These are phyloP conservation scores for Erebia aethiops DNA, from an alignment of 2,888 invertebrate genomes.

Conservation along the genomic window DNA sequence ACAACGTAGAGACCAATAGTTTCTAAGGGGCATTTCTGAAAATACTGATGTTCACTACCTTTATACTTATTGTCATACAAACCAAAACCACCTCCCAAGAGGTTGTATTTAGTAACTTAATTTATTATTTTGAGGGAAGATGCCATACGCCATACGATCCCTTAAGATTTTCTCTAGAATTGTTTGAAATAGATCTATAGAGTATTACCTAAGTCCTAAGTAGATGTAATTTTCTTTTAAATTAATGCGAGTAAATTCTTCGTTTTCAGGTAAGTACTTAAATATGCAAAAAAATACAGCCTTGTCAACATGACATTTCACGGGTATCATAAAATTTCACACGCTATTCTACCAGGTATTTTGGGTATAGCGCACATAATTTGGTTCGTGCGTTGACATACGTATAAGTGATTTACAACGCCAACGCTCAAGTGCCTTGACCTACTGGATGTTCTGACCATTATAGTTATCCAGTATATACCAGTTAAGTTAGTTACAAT, in stretches of 20 bases:
- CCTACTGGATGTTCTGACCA: conserved; percentile 14
- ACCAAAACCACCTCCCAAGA: no score
- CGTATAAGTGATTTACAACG: background rate
- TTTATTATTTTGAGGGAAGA: no score
- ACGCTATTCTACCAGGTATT: background rate
- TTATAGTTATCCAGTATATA: no score
- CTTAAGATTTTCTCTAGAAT: background rate
- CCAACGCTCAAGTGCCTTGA: conserved; percentile 10
- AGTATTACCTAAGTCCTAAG: background rate
- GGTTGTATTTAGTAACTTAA: no score
- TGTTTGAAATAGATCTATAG: background rate
- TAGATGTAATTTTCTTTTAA: no score
- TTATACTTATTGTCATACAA: no score
- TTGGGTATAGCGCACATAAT: background rate
- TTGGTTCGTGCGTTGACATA: conserved; percentile 6
- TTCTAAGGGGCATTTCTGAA: no score
- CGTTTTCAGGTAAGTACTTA: background rate
- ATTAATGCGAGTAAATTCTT: background rate
- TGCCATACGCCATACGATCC: no score
- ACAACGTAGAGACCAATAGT: no score
- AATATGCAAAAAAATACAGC: background rate
- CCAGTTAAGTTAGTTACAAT: conserved; percentile 3
- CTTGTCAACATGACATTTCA: conserved; percentile 15
- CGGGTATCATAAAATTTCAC: conserved; percentile 22
- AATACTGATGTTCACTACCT: no score